Percentiles rank a stretch among this genome's conserved stretches.
Evolutionary conservation across 1,140 invertebrate species (phyloP).

Genomic region (Drosophila busckii): DNA sequence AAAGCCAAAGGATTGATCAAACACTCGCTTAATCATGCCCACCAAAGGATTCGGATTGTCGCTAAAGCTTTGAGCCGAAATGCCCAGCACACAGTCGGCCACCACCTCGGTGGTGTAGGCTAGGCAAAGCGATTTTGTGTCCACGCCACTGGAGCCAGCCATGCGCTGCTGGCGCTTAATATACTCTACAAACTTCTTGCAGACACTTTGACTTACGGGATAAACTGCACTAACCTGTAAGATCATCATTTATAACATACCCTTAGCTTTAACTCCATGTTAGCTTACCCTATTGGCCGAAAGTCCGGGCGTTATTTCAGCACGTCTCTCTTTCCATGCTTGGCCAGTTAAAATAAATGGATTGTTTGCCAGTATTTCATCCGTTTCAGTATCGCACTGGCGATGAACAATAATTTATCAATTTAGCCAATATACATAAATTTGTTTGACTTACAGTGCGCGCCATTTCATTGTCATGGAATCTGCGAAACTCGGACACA

Average conservation of each 20-base stretch:
- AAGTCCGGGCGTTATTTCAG: conserved; percentile 80
- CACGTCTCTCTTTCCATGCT: conserved; percentile 81
- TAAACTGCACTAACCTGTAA: conserved; percentile 45
- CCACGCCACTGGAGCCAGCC: conserved; percentile 23
- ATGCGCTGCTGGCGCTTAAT: conserved; percentile 34
- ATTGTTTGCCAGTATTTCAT: conserved; percentile 78
- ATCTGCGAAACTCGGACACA: conserved; percentile 79
- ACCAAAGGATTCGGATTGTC: conserved; percentile 35
- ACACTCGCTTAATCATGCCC: conserved; percentile 36
- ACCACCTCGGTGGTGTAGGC: conserved; percentile 80
- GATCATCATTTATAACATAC: neutral
- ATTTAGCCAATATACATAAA: conserved; percentile 42
- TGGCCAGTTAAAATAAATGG: conserved; percentile 78
- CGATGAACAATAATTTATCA: conserved; percentile 8
- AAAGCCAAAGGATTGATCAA: conserved; percentile 28
- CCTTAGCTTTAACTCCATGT: neutral
- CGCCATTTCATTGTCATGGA: conserved; percentile 61
- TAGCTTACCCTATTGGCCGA: conserved; percentile 73
- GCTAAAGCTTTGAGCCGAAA: conserved; percentile 70
- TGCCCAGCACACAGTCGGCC: conserved; percentile 79
- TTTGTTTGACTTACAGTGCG: conserved; percentile 24
- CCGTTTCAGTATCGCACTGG: conserved; percentile 59
- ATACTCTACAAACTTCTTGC: conserved; percentile 39
- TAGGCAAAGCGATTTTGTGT: conserved; percentile 43
- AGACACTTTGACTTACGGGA: conserved; percentile 45